Evolutionary conservation across 2,797 vertebrate genomes (phyloP), one percentile per base, ranked within the genome.

Genomic region (Gymnoscopelus microlampas): DNA sequence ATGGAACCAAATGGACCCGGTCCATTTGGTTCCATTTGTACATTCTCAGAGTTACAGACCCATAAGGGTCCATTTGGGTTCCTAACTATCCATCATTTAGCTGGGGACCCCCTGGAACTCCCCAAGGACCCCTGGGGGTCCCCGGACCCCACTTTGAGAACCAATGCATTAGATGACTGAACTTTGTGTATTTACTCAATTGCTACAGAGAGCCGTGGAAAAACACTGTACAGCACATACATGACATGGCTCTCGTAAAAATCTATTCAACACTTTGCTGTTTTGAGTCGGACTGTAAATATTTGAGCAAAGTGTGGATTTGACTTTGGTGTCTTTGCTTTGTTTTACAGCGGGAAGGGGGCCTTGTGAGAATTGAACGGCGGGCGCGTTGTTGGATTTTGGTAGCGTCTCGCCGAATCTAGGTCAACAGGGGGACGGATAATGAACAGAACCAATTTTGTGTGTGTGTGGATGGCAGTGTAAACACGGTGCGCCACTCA

Each of bases 221-320:
- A 85, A 82, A 74, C 39, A 74, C 54, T 8, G 61, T 0, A 2
- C 29, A 44, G 54, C 7, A 44, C 39, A 44, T 44, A 44, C 9
- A 44, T 44, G 39, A 44, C 39, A 44, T 14, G 54, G 64, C 53
- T 19, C 49, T 80, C 66, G 54, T 80, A 51, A 85, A 44, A 79
- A 78, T 73, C 72, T 66, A 68, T n/a, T 3, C 49, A 15, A 15
- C 68, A 48, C 69, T 78, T 55, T 59, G 57, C 61, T 13, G 62
- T 75, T 68, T 73, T 75, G 79, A 84, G 74, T 66, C 63, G 26
- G 35, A 72, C 48, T 80, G 83, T 86, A 85, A 87, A 87, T 87
- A 89, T 86, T 66, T 85, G 78, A 81, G 77, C 54, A 68, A 54
- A 53, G 66, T 49, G 63, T 62, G 54, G 39, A 7, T 6, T 74